Evolutionary conservation across 2,113 vertebrate genomes (phyloP).

Genomic region (Protobothrops mucrosquamatus): DNA sequence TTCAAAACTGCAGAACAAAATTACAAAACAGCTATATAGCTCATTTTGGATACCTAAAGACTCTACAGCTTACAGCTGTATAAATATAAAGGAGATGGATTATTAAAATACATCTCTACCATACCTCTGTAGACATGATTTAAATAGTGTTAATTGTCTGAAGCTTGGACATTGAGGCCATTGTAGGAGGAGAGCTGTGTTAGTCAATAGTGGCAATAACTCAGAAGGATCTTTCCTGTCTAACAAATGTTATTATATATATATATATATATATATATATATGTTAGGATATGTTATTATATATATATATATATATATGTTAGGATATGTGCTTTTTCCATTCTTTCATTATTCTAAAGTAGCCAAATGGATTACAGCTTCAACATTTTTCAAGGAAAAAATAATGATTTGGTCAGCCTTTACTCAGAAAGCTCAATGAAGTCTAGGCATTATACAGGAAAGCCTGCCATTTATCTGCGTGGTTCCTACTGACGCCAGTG

Average conservation of each 20-base stretch:
- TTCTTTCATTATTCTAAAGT: constrained; percentile 20
- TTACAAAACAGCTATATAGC: background rate
- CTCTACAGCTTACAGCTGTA: background rate
- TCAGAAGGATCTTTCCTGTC: background rate
- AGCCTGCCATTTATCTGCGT: background rate
- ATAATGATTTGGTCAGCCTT: constrained; percentile 19
- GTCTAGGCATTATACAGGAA: constrained; percentile 1
- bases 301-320: background rate
- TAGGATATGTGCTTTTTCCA: background rate
- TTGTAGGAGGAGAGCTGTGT: background rate
- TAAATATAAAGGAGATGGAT: background rate
- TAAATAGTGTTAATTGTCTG: background rate
- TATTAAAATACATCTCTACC: background rate
- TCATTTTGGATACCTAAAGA: background rate
- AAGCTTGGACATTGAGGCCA: background rate
- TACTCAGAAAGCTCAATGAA: constrained; percentile 16
- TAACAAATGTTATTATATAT: background rate
- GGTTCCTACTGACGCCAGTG: constrained; percentile 24
- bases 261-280: too few species aligned
- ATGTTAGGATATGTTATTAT: too few species aligned
- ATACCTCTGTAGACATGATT: background rate
- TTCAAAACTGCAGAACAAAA: background rate
- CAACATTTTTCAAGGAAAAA: constrained; percentile 23
- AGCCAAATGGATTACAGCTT: background rate
- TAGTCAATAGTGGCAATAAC: background rate